These are phyloP conservation scores for Dichetophora obliterata DNA, from an alignment of 2,888 invertebrate genomes.

Conservation along the genomic window DNA sequence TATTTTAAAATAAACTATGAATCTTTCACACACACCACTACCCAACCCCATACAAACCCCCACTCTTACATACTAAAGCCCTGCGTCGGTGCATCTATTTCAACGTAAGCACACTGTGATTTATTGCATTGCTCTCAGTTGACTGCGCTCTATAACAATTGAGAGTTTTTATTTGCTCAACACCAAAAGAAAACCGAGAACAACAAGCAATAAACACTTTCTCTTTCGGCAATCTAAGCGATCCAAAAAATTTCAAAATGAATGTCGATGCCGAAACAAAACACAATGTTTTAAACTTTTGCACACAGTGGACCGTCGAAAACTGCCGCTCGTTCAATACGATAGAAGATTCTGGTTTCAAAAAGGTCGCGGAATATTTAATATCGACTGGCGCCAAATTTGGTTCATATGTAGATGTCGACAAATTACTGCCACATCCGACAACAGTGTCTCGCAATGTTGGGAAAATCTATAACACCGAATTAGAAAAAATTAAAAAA, in stretches of 20 bases:
- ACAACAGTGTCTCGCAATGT: constrained; percentile 44
- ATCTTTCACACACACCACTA: too few species aligned
- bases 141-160: too few species aligned
- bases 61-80: too few species aligned
- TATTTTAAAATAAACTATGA: too few species aligned
- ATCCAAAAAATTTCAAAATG: not conserved
- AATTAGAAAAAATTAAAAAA: constrained; percentile 30
- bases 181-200: too few species aligned
- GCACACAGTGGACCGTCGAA: constrained; percentile 45
- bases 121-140: too few species aligned
- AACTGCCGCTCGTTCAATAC: constrained; percentile 42
- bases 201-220: too few species aligned
- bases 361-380: constrained; percentile 36
- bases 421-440: constrained; percentile 42
- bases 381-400: constrained; percentile 41
- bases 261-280: constrained; percentile 38
- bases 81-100: too few species aligned
- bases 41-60: too few species aligned
- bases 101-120: too few species aligned
- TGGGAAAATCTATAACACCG: constrained; percentile 9
- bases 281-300: constrained; percentile 20
- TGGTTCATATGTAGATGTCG: constrained; percentile 42
- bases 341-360: not conserved
- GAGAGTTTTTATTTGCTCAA: too few species aligned
- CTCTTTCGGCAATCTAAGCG: too few species aligned